Evolutionary conservation across 2,888 invertebrate genomes (phyloP), one percentile per base, ranked within the genome.

Genomic region (Meliscaeva auricollis): DNA sequence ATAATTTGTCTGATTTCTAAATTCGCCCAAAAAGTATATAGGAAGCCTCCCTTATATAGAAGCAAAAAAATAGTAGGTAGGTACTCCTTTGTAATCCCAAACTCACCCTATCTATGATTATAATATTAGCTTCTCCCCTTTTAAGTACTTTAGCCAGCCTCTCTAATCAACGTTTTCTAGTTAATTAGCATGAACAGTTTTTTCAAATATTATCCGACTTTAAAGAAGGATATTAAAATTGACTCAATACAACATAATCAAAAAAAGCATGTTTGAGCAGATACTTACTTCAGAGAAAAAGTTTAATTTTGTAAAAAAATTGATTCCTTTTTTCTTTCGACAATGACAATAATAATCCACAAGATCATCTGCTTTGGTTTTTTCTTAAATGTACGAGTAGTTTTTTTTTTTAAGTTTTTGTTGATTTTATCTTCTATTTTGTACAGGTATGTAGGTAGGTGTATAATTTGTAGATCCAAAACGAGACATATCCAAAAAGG

Each of bases 91-190:
- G 72, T 72, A 76, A 72, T 81, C 68, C 41, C 54, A 85, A 76
- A 85, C 75, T 72, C 76, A 85, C 85, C 85, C 81, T n/a, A n/a
- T 69, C 72, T 85, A 38, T 62, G 3, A 9, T 38, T 38, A 85
- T 76, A 76, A 76, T 80, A 76, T 74, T 62, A 76, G 70, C 76
- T 68, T 60, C 66, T 79, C 62, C 66, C 38, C 66, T 72, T 75
- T 38, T 13, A n/a, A n/a, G n/a, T n/a, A n/a, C n/a, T 20, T 64
- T 50, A 20, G 17, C 17, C 64, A 41, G 22, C 38, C 9, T 56
- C 8, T 41, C 30, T 44, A 38, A 9, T 8, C 8, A 38, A 9
- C 35, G 3, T 5, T 11, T 8, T 8, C 11, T 11, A 38, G n/a
- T n/a, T 8, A 8, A 38, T 38, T 38, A 11, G 8, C 11, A 4